These are phyloP conservation scores for Apostichopus japonicus DNA, from an alignment of 35 echinoderm and acorn worm species.

Conservation along the genomic window DNA sequence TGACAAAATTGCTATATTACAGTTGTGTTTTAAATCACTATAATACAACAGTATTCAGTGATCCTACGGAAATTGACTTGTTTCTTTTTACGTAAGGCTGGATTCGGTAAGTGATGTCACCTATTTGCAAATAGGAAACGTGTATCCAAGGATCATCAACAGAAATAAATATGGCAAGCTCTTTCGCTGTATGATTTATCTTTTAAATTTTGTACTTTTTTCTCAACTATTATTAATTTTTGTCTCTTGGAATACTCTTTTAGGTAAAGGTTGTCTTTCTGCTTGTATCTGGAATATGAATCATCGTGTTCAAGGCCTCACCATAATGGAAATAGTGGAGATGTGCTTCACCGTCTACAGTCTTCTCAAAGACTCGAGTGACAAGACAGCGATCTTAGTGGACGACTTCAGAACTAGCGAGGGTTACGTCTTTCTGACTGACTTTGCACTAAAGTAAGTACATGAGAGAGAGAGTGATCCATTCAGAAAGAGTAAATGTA, in stretches of 20 bases:
- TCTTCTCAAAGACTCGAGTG: slow-evolving; percentile 97
- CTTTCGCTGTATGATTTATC: too few relatives aligned
- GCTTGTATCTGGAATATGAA: slow-evolving; percentile 96
- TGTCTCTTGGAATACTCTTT: neutral
- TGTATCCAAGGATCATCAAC: too few relatives aligned
- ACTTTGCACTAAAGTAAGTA: slow-evolving; percentile 94
- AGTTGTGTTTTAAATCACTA: too few relatives aligned
- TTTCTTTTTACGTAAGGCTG: too few relatives aligned
- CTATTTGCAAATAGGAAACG: too few relatives aligned
- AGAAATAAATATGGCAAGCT: too few relatives aligned
- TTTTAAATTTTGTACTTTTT: too few relatives aligned
- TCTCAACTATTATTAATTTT: neutral
- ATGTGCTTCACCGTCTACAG: slow-evolving; percentile 98
- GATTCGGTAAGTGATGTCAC: too few relatives aligned
- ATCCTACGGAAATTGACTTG: too few relatives aligned
- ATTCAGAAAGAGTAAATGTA: too few relatives aligned
- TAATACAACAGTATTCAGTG: too few relatives aligned
- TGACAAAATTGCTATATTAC: too few relatives aligned
- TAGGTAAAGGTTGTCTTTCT: slow-evolving; percentile 90
- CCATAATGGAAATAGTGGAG: slow-evolving; percentile 89
- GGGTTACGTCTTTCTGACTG: slow-evolving; percentile 98
- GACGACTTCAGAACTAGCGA: slow-evolving; percentile 96
- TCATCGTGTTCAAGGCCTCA: slow-evolving; percentile 72
- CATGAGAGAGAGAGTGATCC: neutral
- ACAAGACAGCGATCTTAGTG: slow-evolving; percentile 84